phyloP scores from a whole-genome alignment of 1,140 invertebrate genomes.

The Sycophila sp. region DNA sequence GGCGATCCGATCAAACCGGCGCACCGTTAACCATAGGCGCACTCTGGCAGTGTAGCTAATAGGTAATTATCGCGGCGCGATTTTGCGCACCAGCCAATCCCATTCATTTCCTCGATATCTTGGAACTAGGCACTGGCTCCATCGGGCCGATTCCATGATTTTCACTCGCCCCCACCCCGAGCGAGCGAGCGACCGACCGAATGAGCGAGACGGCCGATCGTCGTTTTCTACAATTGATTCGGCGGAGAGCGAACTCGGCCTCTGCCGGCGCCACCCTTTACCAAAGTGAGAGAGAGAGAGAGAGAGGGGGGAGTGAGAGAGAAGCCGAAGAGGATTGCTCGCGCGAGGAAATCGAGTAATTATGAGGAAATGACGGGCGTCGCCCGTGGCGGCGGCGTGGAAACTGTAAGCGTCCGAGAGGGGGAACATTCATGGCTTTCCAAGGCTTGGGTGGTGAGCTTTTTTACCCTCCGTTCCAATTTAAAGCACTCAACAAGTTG shows the following conservation, averaged over 20 bases:
- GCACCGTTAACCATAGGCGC: too few species aligned
- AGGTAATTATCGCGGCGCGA: constrained; percentile 59
- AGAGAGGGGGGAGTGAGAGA: too few species aligned
- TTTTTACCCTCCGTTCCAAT: not conserved
- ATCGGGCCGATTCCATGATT: constrained; percentile 30
- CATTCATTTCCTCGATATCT: constrained; percentile 63
- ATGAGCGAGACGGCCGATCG: constrained; percentile 5
- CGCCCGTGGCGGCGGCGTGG: constrained; percentile 38
- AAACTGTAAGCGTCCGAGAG: not conserved
- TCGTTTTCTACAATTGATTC: constrained; percentile 56
- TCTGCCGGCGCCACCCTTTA: constrained; percentile 18
- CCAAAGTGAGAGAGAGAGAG: too few species aligned
- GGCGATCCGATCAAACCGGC: not conserved
- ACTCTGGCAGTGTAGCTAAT: constrained; percentile 58
- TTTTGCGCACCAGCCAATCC: constrained; percentile 55
- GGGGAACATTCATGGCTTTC: not conserved
- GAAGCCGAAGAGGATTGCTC: constrained; percentile 22
- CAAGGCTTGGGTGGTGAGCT: not conserved
- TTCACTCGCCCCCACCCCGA: constrained; percentile 15
- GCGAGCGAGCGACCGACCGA: not conserved
- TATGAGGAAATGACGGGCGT: constrained; percentile 63
- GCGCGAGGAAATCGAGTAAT: constrained; percentile 60
- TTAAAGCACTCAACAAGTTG: constrained; percentile 8
- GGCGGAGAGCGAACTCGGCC: constrained; percentile 5
- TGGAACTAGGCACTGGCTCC: constrained; percentile 39